phyloP scores from a whole-genome alignment of 2,888 invertebrate genomes.

The Mayetiola destructor region DNA sequence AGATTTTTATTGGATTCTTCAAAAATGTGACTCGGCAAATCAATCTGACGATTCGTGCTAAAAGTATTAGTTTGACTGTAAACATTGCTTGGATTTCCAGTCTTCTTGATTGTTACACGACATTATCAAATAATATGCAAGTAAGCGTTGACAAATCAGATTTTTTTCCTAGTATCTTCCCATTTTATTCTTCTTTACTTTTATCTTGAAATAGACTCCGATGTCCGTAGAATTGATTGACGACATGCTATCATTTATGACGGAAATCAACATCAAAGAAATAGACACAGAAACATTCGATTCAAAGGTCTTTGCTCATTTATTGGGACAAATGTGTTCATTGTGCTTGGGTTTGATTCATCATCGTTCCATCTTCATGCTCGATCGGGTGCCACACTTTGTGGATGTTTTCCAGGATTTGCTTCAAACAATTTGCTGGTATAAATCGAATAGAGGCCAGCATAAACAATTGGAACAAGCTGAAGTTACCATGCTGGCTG shows the following conservation, averaged over 20 bases:
- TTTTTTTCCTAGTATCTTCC: too few species aligned
- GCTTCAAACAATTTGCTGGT: slow-evolving; percentile 30
- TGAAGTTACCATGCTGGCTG: slow-evolving; percentile 28
- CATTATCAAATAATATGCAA: slow-evolving; percentile 26
- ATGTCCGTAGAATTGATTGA: slow-evolving; percentile 27
- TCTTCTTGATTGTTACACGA: slow-evolving; percentile 26
- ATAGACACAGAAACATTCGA: slow-evolving; percentile 17
- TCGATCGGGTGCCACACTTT: slow-evolving; percentile 31
- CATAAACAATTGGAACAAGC: slow-evolving; percentile 23
- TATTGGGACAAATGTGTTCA: slow-evolving; percentile 25
- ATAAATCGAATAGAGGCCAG: slow-evolving; percentile 28
- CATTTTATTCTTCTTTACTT: too few species aligned
- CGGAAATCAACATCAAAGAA: slow-evolving; percentile 29
- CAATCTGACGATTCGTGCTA: slow-evolving; percentile 22
- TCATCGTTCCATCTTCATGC: slow-evolving; percentile 24
- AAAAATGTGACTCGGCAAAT: slow-evolving; percentile 27
- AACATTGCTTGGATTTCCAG: slow-evolving; percentile 21
- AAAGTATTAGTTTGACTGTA: slow-evolving; percentile 16
- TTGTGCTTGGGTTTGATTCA: slow-evolving; percentile 26
- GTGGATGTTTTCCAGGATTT: slow-evolving; percentile 29
- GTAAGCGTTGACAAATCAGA: slow-evolving; percentile 19
- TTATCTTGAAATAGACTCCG: slow-evolving; percentile 18
- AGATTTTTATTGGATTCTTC: slow-evolving; percentile 33
- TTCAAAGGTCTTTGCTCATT: slow-evolving; percentile 20
- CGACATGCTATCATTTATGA: slow-evolving; percentile 27